These are phyloP conservation scores for Siderastrea siderea DNA, from an alignment of 92 coral and sea anemone species.

Conservation along the genomic window DNA sequence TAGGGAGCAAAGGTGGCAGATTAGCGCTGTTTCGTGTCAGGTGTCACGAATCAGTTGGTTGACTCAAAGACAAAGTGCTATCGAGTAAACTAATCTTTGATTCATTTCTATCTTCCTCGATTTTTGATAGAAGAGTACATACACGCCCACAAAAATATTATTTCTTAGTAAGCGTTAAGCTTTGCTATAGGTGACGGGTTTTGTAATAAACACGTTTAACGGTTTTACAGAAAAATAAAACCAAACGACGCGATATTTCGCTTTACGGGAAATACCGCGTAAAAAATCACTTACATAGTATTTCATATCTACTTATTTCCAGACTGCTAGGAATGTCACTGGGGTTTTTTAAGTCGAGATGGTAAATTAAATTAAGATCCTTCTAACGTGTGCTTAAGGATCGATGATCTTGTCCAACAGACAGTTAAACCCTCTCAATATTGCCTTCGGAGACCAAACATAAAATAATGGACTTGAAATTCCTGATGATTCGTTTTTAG, in stretches of 20 bases:
- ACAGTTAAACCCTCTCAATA: neutral
- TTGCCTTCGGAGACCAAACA: neutral
- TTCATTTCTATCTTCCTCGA: neutral
- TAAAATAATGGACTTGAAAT: neutral
- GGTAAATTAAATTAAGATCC: neutral
- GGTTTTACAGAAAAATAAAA: neutral
- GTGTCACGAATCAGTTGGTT: slow-evolving; percentile 5
- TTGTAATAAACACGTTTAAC: neutral
- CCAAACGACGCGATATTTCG: neutral
- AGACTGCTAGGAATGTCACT: neutral
- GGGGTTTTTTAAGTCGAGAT: neutral
- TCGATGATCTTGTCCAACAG: neutral
- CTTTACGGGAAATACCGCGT: neutral
- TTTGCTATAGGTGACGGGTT: neutral
- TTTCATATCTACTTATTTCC: neutral
- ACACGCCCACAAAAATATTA: neutral
- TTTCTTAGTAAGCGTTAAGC: neutral
- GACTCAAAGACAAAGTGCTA: neutral
- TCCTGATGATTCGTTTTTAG: neutral
- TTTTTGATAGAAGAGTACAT: neutral
- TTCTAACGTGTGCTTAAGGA: neutral
- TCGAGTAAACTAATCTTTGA: neutral
- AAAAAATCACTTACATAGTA: neutral
- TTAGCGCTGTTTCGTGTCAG: slow-evolving; percentile 2
- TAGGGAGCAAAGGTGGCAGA: slow-evolving; percentile 2